These are phyloP conservation scores for Atta texana DNA, from an alignment of 1,140 invertebrate genomes.

Conservation along the genomic window DNA sequence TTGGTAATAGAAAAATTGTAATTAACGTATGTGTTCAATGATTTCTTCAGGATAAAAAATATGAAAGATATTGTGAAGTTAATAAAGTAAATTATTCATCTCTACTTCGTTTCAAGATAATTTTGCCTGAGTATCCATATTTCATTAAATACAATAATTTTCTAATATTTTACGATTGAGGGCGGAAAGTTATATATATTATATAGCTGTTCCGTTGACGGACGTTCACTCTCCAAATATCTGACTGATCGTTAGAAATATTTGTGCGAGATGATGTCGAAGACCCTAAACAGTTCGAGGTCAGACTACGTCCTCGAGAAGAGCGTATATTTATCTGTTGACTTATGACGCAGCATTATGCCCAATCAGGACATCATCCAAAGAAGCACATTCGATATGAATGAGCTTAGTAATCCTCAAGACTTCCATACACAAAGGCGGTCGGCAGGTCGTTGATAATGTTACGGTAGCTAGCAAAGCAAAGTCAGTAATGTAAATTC, in stretches of 20 bases:
- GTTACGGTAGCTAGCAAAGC: conserved; percentile 14
- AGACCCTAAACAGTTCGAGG: conserved; percentile 46
- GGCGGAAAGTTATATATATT: conserved; percentile 1
- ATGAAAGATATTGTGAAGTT: neutral
- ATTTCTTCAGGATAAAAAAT: neutral
- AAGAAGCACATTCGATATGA: conserved; percentile 29
- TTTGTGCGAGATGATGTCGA: conserved; percentile 31
- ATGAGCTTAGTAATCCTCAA: conserved; percentile 57
- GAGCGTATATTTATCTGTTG: conserved; percentile 58
- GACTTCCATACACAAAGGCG: conserved; percentile 35
- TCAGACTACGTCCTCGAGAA: conserved; percentile 55
- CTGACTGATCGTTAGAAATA: neutral
- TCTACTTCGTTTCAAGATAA: neutral
- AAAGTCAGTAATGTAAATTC: conserved; percentile 29
- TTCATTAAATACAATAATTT: conserved; percentile 1
- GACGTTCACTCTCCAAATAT: neutral
- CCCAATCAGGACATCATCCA: conserved; percentile 59
- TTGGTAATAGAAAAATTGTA: neutral
- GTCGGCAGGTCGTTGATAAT: conserved; percentile 28
- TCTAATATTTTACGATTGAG: neutral
- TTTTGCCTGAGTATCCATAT: neutral
- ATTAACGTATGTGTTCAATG: neutral
- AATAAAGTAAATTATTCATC: neutral
- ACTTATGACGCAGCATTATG: conserved; percentile 70
- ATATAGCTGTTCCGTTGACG: neutral